A percentile compares a stretch with the other conserved stretches of the same genome.
These are phyloP conservation scores for Gouania willdenowi DNA, from an alignment of 2,797 vertebrate species.

Conservation along the genomic window DNA sequence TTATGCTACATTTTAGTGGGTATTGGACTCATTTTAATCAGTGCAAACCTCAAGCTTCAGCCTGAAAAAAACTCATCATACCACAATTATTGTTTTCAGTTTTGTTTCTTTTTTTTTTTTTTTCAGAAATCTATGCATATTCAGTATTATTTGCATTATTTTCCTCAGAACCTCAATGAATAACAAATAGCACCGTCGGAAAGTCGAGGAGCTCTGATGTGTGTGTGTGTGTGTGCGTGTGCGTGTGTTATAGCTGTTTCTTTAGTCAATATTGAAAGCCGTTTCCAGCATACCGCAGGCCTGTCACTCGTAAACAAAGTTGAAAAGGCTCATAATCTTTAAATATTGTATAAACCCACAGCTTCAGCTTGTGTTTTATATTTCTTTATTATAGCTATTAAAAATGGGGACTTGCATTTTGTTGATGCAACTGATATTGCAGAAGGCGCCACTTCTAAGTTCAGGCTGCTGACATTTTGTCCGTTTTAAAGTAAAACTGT, in stretches of 20 bases:
- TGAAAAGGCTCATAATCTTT: background rate
- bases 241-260: conserved; percentile 17
- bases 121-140: conserved; percentile 60
- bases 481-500: background rate
- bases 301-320: background rate
- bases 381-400: too few species aligned
- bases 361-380: too few species aligned
- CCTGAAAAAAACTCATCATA: conserved; percentile 62
- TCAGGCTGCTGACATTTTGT: too few species aligned
- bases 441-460: too few species aligned
- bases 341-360: background rate
- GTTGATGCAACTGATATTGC: too few species aligned
- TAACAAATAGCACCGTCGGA: conserved; percentile 49
- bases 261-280: conserved; percentile 7
- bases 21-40: conserved; percentile 69
- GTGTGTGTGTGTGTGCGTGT: too few species aligned
- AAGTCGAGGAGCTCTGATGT: conserved; percentile 12
- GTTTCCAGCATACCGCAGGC: conserved; percentile 1
- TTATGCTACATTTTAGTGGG: conserved; percentile 57
- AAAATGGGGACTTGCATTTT: too few species aligned
- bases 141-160: conserved; percentile 63
- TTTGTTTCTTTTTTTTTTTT: too few species aligned
- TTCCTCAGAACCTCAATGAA: conserved; percentile 49
- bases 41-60: conserved; percentile 64
- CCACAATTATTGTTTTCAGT: conserved; percentile 60